Base-by-base conservation (phyloP, 2,797 vertebrate species). In the Sardinella longiceps region DNA sequence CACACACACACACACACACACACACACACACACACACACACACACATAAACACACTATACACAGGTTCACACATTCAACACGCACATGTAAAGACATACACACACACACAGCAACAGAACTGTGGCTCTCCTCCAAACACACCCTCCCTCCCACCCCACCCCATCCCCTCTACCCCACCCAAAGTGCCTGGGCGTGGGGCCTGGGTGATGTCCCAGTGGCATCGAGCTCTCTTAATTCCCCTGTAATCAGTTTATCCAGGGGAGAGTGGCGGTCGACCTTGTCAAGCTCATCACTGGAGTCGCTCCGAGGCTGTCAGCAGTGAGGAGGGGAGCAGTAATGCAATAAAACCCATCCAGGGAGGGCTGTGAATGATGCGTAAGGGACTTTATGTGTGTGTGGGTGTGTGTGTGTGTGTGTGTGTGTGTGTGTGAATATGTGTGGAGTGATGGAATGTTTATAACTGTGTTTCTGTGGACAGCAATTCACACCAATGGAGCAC, bases 231-330 rank as follows among this genome's bases (percentile, higher is more conserved):
- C 12, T 46, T 87, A 84, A 87, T 88, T 88, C 85, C 81, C 45
- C 46, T 81, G 81, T 88, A 88, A 89, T 86, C 86, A 86, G 83
- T 81, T 89, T 89, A 89, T 56, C 80, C 85, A 81, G 18, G 82
- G 82, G 84, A 88, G 80, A 81, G 84, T 83, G 74, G 43, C 70
- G 63, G 84, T 56, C 56, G 85, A 89, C 88, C 89, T 89, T 87
- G 87, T 90, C 87, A 53, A 81, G 48, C 83, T 86, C 84, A 70
- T 87, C 85, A 39, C 83, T 85, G 82, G 74, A 83, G 85, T 86
- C 84, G 56, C 85, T 88, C 84, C 30, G 60, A 77, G n/a, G 15
- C 88, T 87, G 88, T 86, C 84, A 83, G 86, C 83, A 82, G 84
- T 85, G 85, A 86, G 81, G 81, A n/a, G 83, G 25, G 80, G 33